Conservation (phyloP, 1,140 invertebrate species). For the Drosophila watanabei region DNA sequence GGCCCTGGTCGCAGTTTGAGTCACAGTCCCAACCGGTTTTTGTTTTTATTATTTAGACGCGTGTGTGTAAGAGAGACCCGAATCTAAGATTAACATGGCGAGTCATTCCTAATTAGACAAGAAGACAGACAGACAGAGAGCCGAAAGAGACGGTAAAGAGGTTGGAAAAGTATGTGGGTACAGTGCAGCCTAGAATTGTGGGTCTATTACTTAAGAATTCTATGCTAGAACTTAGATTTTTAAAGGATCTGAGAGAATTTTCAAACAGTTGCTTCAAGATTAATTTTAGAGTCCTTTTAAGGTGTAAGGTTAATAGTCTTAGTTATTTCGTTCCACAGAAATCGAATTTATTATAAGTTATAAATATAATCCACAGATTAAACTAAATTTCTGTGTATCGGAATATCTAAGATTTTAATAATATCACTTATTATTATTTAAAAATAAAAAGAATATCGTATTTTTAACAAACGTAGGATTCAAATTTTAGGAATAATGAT, state of each 20-base stretch:
- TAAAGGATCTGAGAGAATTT: neutral
- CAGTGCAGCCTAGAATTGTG: neutral
- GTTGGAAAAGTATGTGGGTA: neutral
- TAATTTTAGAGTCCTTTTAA: neutral
- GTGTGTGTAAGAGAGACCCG: conserved; percentile 23
- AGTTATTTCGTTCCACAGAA: neutral
- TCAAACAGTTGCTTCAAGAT: neutral
- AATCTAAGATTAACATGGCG: conserved; percentile 28
- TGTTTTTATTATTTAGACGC: neutral
- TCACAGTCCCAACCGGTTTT: conserved; percentile 56
- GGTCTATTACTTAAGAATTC: neutral
- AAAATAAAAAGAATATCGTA: too few relatives aligned
- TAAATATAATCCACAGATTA: too few relatives aligned
- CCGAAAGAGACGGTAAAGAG: neutral
- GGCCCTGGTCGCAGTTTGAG: conserved; percentile 23
- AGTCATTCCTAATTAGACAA: conserved; percentile 34
- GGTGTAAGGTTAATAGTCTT: neutral
- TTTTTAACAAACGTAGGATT: too few relatives aligned
- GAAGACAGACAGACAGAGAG: neutral
- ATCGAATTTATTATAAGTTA: too few relatives aligned
- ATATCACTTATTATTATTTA: too few relatives aligned
- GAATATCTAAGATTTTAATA: too few relatives aligned
- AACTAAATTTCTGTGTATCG: too few relatives aligned
- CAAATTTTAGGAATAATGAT: too few relatives aligned
- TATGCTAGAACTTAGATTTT: neutral